Evolutionary conservation across 2,113 vertebrate species (phyloP).

Genomic region (Psilopsiagon aymara): DNA sequence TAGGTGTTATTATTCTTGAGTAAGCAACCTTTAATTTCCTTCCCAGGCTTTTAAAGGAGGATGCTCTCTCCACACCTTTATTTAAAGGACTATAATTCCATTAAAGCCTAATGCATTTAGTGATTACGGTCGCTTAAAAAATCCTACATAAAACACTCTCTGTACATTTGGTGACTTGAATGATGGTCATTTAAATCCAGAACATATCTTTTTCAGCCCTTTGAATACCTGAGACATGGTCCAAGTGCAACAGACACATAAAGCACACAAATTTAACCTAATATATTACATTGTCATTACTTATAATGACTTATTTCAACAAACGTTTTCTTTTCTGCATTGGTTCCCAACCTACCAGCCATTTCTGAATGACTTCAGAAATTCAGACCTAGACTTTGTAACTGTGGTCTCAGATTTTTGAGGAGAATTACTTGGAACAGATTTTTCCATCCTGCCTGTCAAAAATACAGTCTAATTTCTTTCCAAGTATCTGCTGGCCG

Average conservation of each 20-base stretch:
- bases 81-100: neutral
- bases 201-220: neutral
- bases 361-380: neutral
- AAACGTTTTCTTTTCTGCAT: neutral
- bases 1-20: neutral
- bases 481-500: neutral
- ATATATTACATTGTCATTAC: neutral
- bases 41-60: neutral
- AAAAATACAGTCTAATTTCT: neutral
- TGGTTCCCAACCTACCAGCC: neutral
- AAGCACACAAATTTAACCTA: neutral
- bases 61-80: neutral
- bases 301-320: neutral
- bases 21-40: neutral
- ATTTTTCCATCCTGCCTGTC: neutral
- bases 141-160: neutral
- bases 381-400: neutral
- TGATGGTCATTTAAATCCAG: neutral
- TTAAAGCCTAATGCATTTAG: neutral
- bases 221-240: neutral
- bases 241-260: neutral
- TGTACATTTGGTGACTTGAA: neutral
- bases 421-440: neutral
- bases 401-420: neutral
- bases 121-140: neutral